phyloP scores from a whole-genome alignment of 2,888 invertebrate species.

The Dasypolia templi region DNA sequence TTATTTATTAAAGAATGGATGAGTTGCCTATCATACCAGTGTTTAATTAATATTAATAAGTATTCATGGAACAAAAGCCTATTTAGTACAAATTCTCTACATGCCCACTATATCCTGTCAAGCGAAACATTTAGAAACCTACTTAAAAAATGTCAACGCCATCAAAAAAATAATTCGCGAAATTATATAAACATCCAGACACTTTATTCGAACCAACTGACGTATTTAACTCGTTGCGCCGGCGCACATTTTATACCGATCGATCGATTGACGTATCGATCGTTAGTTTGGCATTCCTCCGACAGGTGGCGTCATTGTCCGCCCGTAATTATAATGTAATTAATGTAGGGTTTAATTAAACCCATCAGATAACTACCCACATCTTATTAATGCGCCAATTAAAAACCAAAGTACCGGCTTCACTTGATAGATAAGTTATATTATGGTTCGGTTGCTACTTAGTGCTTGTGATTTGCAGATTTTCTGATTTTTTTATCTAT shows the following conservation, averaged over 20 bases:
- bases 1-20: not conserved
- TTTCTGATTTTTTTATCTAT: slow-evolving; percentile 14
- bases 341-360: slow-evolving; percentile 86
- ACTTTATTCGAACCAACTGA: slow-evolving; percentile 58
- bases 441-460: slow-evolving; percentile 11
- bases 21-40: not conserved
- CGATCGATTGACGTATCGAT: slow-evolving; percentile 69
- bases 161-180: slow-evolving; percentile 30
- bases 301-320: slow-evolving; percentile 87
- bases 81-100: slow-evolving; percentile 32
- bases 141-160: slow-evolving; percentile 28
- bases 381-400: slow-evolving; percentile 86
- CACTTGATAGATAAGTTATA: slow-evolving; percentile 57
- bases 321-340: slow-evolving; percentile 87
- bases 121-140: not conserved
- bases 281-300: slow-evolving; percentile 82
- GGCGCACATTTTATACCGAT: slow-evolving; percentile 63
- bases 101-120: not conserved
- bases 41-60: not conserved
- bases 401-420: slow-evolving; percentile 68
- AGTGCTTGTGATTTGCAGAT: not conserved
- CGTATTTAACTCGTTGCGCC: slow-evolving; percentile 59
- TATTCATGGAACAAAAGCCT: not conserved
- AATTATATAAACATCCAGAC: slow-evolving; percentile 56
- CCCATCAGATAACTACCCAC: slow-evolving; percentile 81